Conservation (phyloP, 2,113 vertebrate genomes). For the Tapirus terrestris region DNA sequence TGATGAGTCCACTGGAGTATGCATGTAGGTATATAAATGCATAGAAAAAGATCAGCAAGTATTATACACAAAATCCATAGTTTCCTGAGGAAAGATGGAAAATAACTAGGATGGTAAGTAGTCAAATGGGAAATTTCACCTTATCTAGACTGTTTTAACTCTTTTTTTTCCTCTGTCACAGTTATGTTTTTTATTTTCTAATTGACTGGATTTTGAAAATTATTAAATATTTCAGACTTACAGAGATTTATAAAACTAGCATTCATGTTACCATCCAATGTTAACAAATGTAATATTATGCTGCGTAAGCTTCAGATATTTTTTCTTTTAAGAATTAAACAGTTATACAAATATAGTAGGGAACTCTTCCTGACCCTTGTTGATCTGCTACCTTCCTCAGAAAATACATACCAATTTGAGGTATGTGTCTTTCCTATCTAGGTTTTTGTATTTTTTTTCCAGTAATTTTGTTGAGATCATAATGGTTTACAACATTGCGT, state of each 20-base stretch:
- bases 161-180: not conserved
- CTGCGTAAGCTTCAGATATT: not conserved
- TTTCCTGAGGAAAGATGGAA: not conserved
- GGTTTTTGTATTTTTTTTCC: not conserved
- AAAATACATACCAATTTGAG: not conserved
- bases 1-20: not conserved
- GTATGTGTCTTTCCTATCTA: not conserved
- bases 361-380: not conserved
- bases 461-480: no score
- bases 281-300: not conserved
- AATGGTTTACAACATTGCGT: no score
- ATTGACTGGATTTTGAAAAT: not conserved
- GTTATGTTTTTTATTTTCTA: not conserved
- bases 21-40: not conserved
- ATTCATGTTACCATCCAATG: not conserved
- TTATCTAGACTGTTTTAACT: not conserved
- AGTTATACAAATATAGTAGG: not conserved
- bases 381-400: not conserved
- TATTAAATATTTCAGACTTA: not conserved
- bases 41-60: not conserved
- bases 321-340: not conserved
- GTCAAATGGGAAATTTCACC: not conserved
- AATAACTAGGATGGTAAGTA: not conserved
- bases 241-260: not conserved
- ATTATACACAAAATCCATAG: not conserved